Evolutionary conservation across 2,888 invertebrate species (phyloP), one percentile per base, ranked within the genome.

Genomic region (Caenorhabditis sp.): DNA sequence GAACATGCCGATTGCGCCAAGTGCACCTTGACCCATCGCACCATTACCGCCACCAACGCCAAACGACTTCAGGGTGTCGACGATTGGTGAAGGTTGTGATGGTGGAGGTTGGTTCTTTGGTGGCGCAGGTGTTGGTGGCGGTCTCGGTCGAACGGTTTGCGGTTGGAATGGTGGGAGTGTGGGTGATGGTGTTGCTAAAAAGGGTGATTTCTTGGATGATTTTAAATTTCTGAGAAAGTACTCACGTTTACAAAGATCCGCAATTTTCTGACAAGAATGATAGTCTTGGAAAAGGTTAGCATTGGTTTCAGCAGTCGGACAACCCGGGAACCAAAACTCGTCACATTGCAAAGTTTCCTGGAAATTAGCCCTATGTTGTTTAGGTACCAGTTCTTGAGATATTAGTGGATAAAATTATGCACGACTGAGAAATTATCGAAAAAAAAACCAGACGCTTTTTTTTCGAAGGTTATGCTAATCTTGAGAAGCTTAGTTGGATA

Each of bases 311-410:
- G 72, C 76, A 1, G 85, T 86, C 20, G 75, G 63, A 68, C 86
- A 86, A 17, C 86, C 84, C 20, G 85, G 84, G 63, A 85, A 85
- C 83, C 84, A 84, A 63, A 85, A 85, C 63, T 85, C 81, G 59
- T 86, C 86, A 62, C 86, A 86, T 70, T 78, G 76, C n/a, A 80
- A 66, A 3, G 85, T 86, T 36, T 86, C 86, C 79, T 79, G 56
- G 60, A 70, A 57, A 26, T 21, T 12, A 20, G 10, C 23, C 5
- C 5, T 5, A 53, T 12, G 23, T 21, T 27, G n/a, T n/a, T n/a
- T n/a, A n/a, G n/a, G n/a, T n/a, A n/a, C n/a, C n/a, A n/a, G n/a
- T n/a, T n/a, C n/a, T n/a, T n/a, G n/a, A n/a, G n/a, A n/a, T n/a
- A n/a, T n/a, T n/a, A n/a, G n/a, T n/a, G n/a, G n/a, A n/a, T n/a